Base-by-base conservation (phyloP, 2,113 vertebrate genomes). In the Sturnira hondurensis region DNA sequence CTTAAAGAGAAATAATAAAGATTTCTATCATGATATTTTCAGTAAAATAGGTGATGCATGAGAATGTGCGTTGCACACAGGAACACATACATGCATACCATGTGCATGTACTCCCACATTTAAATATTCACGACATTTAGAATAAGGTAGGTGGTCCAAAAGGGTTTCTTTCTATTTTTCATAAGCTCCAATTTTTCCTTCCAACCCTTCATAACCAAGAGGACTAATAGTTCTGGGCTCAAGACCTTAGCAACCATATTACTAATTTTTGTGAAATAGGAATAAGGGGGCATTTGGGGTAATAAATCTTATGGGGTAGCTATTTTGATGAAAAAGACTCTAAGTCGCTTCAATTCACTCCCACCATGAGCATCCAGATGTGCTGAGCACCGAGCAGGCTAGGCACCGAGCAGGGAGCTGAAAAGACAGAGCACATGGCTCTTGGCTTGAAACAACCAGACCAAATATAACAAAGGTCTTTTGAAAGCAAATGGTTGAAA, bases 401-500 rank as follows among this genome's bases (percentile, higher is more conserved):
- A 43, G 92, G 78, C 22, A 38, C 56, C 3, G 2, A 5, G 24
- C 13, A 9, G 24, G 36, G n/a, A 41, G 31, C 28, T 47, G 13
- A 47, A 54, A 63, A 91, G 70, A 67, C 58, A 80, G 12, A 43
- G 31, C 28, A n/a, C 15, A 7, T 4, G 16, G 28, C 45, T 41
- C 20, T 28, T 63, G 76, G 86, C 22, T 31, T 52, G 43, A 96
- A 95, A 95, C 47, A 65, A 67, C 63, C 65, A 58, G 52, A 81
- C 77, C 50, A 88, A 93, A 84, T 26, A 70, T 80, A 80, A 95
- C 43, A 89, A 87, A 63, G 88, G 14, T 65, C n/a, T 96, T 95
- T 93, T 86, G 83, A 96, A 86, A 91, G 52, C 88, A 93, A 77
- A 61, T 94, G 52, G 93, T 96, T 95, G 81, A 94, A 92, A 70